phyloP scores from a whole-genome alignment of 2,797 vertebrate species.

The Alectoris magna region DNA sequence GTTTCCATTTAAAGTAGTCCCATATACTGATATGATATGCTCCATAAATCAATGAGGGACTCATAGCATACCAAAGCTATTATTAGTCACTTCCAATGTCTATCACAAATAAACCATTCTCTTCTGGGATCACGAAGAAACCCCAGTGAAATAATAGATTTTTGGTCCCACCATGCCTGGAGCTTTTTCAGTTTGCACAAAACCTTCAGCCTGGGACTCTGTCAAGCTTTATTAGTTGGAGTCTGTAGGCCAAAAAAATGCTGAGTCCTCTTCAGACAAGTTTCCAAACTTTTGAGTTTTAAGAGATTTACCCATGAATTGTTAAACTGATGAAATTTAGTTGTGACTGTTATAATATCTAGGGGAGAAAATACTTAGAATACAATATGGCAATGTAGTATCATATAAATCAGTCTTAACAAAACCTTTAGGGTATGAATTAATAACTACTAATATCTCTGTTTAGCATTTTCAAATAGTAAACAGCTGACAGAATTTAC shows the following conservation, averaged over 20 bases:
- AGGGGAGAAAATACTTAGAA: neutral
- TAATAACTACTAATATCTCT: neutral
- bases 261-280: neutral
- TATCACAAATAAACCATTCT: neutral
- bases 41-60: too few species aligned
- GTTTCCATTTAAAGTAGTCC: neutral
- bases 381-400: neutral
- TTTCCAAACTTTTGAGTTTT: slow-evolving; percentile 6
- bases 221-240: neutral
- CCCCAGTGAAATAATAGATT: neutral
- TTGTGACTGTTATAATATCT: neutral
- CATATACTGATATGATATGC: neutral
- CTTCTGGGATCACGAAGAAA: neutral
- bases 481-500: neutral
- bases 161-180: neutral
- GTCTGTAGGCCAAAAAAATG: neutral
- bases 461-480: neutral
- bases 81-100: neutral
- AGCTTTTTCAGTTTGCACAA: neutral
- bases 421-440: neutral
- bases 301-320: neutral
- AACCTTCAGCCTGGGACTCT: neutral
- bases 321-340: neutral
- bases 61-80: neutral
- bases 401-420: neutral